Percentiles rank a stretch among this genome's conserved stretches.
Evolutionary conservation across 2,113 vertebrate genomes (phyloP).

Genomic region (Montifringilla adamsi): DNA sequence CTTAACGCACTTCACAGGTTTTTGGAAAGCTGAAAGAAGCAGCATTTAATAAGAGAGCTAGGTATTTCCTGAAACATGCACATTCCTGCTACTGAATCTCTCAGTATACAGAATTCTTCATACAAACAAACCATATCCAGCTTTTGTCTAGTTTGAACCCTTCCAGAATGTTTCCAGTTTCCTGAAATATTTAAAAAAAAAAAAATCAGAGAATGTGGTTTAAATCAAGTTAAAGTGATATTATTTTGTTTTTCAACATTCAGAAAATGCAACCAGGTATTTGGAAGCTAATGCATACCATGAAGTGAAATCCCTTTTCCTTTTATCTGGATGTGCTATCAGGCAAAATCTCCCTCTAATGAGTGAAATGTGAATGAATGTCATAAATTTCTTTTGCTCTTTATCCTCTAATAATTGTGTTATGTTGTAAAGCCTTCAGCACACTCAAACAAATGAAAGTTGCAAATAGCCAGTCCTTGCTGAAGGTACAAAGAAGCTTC

Average conservation of each 20-base stretch:
- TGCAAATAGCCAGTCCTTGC: neutral
- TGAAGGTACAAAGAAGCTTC: neutral
- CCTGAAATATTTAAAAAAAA: neutral
- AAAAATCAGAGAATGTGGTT: neutral
- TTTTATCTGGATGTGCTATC: neutral
- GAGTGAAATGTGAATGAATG: neutral
- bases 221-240: neutral
- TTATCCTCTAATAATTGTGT: neutral
- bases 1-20: neutral
- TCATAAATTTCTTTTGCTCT: neutral
- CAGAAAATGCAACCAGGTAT: neutral
- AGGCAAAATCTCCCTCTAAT: neutral
- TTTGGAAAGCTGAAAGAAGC: neutral
- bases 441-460: neutral
- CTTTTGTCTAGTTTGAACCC: constrained; percentile 38
- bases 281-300: neutral
- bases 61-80: constrained; percentile 30
- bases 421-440: neutral
- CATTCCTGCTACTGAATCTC: neutral
- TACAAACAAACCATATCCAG: constrained; percentile 60
- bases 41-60: neutral
- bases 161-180: constrained; percentile 38
- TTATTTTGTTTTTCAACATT: neutral
- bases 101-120: constrained; percentile 13
- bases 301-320: neutral